Percentiles rank a stretch among this genome's conserved stretches.
phyloP scores from a whole-genome alignment of 2,888 invertebrate genomes.

The Tanypteryx hageni region DNA sequence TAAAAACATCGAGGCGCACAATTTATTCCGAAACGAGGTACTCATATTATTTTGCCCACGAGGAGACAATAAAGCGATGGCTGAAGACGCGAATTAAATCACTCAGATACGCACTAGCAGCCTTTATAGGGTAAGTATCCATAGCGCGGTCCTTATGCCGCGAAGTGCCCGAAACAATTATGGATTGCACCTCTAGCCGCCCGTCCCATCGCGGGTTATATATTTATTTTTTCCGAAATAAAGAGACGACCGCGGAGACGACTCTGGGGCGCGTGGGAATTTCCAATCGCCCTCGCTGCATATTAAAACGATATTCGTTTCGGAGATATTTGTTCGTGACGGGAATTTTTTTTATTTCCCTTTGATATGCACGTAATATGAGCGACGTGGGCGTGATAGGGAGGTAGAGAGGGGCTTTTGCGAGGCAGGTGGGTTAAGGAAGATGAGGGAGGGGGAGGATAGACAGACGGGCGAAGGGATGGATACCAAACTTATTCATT shows the following conservation, averaged over 20 bases:
- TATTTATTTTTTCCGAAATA: neutral
- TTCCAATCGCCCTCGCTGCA: slow-evolving; percentile 24
- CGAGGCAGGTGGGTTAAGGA: neutral
- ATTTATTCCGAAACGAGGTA: no score
- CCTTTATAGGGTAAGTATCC: neutral
- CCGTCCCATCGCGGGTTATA: neutral
- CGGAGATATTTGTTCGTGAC: slow-evolving; percentile 56
- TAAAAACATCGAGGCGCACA: no score
- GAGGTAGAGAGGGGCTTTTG: neutral
- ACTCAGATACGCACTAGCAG: neutral
- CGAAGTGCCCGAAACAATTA: neutral
- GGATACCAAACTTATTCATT: no score
- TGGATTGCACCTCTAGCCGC: neutral
- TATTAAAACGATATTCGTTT: slow-evolving; percentile 60
- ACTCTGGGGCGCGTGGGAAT: neutral
- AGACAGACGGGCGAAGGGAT: neutral
- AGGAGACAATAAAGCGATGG: no score
- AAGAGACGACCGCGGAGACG: neutral
- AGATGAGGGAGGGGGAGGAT: neutral
- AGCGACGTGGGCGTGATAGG: slow-evolving; percentile 10
- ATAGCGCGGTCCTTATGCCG: neutral
- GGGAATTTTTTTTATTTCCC: slow-evolving; percentile 32
- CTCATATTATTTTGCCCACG: no score
- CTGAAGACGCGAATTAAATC: no score
- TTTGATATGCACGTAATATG: slow-evolving; percentile 19